A percentile compares a stretch with the other conserved stretches of the same genome.
These are phyloP conservation scores for Herpailurus yagouaroundi DNA, from an alignment of 2,113 vertebrate genomes.

Conservation along the genomic window DNA sequence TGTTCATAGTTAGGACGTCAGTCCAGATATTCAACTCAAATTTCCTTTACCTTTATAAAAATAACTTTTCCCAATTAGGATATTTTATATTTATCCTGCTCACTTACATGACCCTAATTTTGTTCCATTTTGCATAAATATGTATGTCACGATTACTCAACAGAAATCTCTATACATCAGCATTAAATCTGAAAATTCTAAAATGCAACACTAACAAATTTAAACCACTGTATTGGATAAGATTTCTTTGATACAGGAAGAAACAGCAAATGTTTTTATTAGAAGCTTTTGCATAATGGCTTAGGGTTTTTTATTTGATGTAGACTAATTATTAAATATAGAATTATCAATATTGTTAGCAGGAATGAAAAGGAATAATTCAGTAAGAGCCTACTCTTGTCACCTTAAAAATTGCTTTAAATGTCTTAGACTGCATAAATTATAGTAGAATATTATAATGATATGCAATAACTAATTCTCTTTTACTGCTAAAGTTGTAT, in stretches of 20 bases:
- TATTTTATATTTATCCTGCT: neutral
- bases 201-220: neutral
- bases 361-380: neutral
- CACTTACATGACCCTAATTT: neutral
- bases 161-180: neutral
- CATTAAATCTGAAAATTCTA: conserved; percentile 11
- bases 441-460: neutral
- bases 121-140: neutral
- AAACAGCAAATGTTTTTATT: neutral
- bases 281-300: neutral
- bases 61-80: conserved; percentile 3
- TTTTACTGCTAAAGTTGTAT: neutral
- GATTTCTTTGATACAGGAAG: neutral
- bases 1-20: conserved; percentile 33
- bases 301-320: neutral
- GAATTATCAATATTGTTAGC: neutral
- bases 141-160: neutral
- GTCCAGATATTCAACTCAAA: conserved; percentile 1
- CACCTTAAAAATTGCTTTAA: neutral
- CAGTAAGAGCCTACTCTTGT: neutral
- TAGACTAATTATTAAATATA: neutral
- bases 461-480: neutral
- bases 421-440: neutral
- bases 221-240: neutral
- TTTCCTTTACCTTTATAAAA: conserved; percentile 54